Evolutionary conservation across 2,888 invertebrate species (phyloP).

Genomic region (Strigamia transsilvanica): DNA sequence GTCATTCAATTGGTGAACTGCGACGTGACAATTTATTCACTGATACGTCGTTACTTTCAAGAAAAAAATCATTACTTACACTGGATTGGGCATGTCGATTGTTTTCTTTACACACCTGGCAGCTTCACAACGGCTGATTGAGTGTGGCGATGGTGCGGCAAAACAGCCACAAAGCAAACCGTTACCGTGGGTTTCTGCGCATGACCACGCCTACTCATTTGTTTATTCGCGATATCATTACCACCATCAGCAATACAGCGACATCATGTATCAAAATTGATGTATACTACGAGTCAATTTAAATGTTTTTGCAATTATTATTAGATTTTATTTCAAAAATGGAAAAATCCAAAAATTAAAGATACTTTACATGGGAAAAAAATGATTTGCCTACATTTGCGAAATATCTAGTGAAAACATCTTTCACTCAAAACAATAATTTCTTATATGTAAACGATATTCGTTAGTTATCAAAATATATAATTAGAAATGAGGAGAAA

Average conservation of each 20-base stretch:
- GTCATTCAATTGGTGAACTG: background rate
- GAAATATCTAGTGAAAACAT: conserved; percentile 10
- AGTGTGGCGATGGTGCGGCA: background rate
- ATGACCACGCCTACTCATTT: background rate
- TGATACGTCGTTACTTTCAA: background rate
- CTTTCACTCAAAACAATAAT: background rate
- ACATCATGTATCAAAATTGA: conserved; percentile 1
- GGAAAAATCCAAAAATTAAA: conserved; percentile 15
- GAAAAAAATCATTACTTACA: conserved; percentile 1
- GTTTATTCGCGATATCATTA: background rate
- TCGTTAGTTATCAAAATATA: background rate
- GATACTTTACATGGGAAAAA: background rate
- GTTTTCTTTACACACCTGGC: background rate
- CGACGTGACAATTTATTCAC: background rate
- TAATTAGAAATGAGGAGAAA: background rate
- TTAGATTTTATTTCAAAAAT: conserved; percentile 39
- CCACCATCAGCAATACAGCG: background rate
- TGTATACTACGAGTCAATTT: background rate
- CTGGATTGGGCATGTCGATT: background rate
- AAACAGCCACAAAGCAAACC: background rate
- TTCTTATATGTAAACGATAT: background rate
- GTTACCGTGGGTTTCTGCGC: background rate
- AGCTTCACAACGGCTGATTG: background rate
- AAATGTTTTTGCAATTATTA: conserved; percentile 15
- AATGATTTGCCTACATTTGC: background rate